Conservation (phyloP, 1,140 invertebrate genomes). For the Bombus consobrinus region DNA sequence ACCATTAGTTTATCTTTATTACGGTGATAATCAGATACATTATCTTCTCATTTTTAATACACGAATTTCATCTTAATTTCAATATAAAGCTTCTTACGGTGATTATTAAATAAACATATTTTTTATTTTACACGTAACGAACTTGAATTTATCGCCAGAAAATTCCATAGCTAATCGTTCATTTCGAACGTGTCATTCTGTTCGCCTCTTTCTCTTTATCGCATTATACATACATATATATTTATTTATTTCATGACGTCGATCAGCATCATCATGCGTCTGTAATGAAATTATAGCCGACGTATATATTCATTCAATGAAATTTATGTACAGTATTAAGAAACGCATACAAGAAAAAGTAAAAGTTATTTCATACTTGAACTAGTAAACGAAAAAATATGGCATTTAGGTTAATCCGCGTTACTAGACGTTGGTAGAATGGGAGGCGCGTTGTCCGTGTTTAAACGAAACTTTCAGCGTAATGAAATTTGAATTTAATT, state of each 20-base stretch:
- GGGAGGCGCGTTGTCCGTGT: neutral
- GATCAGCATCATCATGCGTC: neutral
- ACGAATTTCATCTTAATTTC: neutral
- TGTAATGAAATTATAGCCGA: neutral
- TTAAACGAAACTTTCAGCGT: constrained; percentile 14
- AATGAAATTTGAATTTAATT: constrained; percentile 30
- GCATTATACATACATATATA: neutral
- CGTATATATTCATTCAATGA: neutral
- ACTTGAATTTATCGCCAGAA: neutral
- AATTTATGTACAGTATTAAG: neutral
- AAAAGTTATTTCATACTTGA: neutral
- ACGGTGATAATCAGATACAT: neutral
- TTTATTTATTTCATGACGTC: neutral
- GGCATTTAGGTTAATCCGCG: neutral
- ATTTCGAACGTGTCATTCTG: neutral
- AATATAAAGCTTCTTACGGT: neutral
- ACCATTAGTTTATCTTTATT: neutral
- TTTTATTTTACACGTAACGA: neutral
- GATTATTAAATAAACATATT: neutral
- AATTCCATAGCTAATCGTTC: neutral
- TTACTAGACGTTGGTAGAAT: neutral
- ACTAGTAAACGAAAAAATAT: neutral
- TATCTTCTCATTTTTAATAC: neutral
- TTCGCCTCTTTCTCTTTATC: neutral
- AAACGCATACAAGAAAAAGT: neutral